Conservation (phyloP, 2,113 vertebrate species). For the Osmerus mordax region DNA sequence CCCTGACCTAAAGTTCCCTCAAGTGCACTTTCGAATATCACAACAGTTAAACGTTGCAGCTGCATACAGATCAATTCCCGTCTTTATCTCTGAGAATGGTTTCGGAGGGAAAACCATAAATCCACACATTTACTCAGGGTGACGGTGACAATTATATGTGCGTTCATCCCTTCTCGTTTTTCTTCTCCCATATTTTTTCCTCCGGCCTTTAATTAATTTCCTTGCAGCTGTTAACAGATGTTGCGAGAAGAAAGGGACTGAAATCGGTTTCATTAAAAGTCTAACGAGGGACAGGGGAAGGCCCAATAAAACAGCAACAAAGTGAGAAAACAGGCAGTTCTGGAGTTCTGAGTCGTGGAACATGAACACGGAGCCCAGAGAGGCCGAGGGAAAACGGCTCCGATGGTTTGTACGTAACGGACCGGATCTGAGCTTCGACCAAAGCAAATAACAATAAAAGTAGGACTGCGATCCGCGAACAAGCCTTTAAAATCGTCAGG, state of each 20-base stretch:
- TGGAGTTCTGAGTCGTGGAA: constrained; percentile 3
- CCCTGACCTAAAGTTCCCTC: constrained; percentile 21
- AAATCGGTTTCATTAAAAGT: constrained; percentile 56
- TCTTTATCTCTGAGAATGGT: constrained; percentile 59
- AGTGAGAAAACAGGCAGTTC: constrained; percentile 42
- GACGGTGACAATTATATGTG: constrained; percentile 16
- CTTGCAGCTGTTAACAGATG: constrained; percentile 58
- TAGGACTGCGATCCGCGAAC: constrained; percentile 28
- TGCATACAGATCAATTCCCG: constrained; percentile 58
- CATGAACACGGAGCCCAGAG: constrained; percentile 15
- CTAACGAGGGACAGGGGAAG: constrained; percentile 40
- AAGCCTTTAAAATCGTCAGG: constrained; percentile 25
- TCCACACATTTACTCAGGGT: constrained; percentile 26
- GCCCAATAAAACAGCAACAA: constrained; percentile 47
- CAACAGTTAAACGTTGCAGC: constrained; percentile 50
- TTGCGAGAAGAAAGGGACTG: constrained; percentile 35
- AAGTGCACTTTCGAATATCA: constrained; percentile 42
- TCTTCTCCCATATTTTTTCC: neutral
- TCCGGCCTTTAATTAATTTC: constrained; percentile 54
- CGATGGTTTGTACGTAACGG: constrained; percentile 30
- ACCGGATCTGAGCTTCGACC: constrained; percentile 23
- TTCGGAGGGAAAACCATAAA: constrained; percentile 45
- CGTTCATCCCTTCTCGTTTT: constrained; percentile 17
- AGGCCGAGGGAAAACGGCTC: constrained; percentile 9
- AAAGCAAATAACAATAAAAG: constrained; percentile 33